Evolutionary conservation across 1,140 invertebrate species (phyloP), one percentile per base, ranked within the genome.

Genomic region (Drosophila pachea): DNA sequence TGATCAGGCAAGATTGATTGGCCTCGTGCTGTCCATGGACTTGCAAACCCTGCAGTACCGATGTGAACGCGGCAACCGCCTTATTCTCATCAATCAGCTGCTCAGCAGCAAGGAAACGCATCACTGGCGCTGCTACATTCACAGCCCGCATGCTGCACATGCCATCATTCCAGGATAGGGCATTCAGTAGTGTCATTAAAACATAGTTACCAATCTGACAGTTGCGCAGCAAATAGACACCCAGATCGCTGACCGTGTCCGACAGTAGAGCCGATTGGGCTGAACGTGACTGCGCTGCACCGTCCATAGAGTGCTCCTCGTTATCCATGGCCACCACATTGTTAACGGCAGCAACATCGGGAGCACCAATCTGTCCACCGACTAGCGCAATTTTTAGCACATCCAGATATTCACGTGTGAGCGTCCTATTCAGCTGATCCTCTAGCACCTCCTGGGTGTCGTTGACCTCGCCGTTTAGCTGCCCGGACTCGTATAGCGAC

Each of bases 391-490:
- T 93, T 90, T 95, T 95, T 0, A 97, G 86, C 1, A 97, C 92
- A 69, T 97, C 95, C 5, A 97, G 88, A 84, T 97, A 96, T 89
- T 98, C 96, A 66, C 95, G 91, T 0, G 95, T 96, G n/a, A 97
- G 89, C 60, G 95, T 94, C 47, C 96, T 91, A 59, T 96, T 95
- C 4, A 97, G 90, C 90, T 97, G 96, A 83, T 97, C 96, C 78
- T 97, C 95, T 0, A 97, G 90, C 2, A 97, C 93, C 90, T 97
- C 96, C 88, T 95, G 95, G 9, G 94, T 93, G 79, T 97, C 95
- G 77, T 94, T 93, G 49, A 94, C 93, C 70, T 96, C 94, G 61
- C 96, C 95, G 76, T 95, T 94, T 0, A 94, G 90, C 76, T 93
- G 93, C n/a, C 94, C 93, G 33, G 93, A 92, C 88, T 96, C 95